Conservation (phyloP, 35 echinoderm and acorn worm genomes). For the Eucidaris tribuloides region DNA sequence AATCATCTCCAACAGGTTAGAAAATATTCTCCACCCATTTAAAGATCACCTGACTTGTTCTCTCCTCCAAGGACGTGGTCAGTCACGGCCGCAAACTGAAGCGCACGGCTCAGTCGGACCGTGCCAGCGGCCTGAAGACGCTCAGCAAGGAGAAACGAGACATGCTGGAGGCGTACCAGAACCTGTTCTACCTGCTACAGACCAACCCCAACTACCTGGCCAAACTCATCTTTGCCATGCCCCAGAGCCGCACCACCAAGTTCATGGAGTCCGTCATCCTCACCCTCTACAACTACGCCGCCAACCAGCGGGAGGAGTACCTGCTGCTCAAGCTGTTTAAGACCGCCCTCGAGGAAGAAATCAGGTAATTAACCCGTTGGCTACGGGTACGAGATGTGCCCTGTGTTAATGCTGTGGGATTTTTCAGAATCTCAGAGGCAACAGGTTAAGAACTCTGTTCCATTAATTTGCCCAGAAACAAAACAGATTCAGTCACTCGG, state of each 20-base stretch:
- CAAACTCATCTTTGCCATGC: slow-evolving; percentile 99
- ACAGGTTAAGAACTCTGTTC: too few species aligned
- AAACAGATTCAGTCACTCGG: too few species aligned
- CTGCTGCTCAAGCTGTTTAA: slow-evolving; percentile 92
- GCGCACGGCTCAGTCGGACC: slow-evolving; percentile 27
- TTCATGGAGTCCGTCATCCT: slow-evolving; percentile 99
- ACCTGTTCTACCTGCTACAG: slow-evolving; percentile 91
- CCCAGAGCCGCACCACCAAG: slow-evolving; percentile 83
- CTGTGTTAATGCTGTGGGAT: too few species aligned
- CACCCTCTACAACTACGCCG: slow-evolving; percentile 96
- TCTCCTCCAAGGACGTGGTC: slow-evolving; percentile 99
- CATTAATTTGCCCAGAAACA: too few species aligned
- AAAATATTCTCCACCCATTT: too few species aligned
- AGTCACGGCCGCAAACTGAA: slow-evolving; percentile 74
- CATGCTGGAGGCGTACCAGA: slow-evolving; percentile 92
- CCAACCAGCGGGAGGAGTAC: slow-evolving; percentile 96
- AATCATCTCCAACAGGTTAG: too few species aligned
- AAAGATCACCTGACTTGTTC: too few species aligned
- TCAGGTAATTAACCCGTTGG: slow-evolving; percentile 47
- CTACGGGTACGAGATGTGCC: not conserved
- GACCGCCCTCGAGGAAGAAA: slow-evolving; percentile 95
- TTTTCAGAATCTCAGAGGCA: too few species aligned
- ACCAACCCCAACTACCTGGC: slow-evolving; percentile 96
- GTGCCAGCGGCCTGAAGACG: slow-evolving; percentile 73
- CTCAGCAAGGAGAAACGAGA: slow-evolving; percentile 95